phyloP scores from a whole-genome alignment of 1,140 invertebrate genomes.

The Drosophila mauritiana region DNA sequence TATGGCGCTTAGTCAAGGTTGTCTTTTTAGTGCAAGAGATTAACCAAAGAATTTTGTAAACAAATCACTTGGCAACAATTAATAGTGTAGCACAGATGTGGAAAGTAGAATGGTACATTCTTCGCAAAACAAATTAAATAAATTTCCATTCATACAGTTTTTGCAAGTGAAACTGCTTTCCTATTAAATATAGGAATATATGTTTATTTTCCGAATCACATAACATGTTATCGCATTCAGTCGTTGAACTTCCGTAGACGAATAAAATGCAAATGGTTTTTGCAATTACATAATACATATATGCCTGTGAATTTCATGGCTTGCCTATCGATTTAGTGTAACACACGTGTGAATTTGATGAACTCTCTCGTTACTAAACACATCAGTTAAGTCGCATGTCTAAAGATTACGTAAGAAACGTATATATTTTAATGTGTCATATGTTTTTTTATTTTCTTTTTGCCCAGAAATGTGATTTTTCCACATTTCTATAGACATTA shows the following conservation, averaged over 20 bases:
- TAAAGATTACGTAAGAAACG: not conserved
- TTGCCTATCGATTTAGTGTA: slow-evolving; percentile 1
- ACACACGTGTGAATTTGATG: slow-evolving; percentile 21
- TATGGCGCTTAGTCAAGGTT: slow-evolving; percentile 11
- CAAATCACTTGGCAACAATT: not conserved
- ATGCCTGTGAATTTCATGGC: not conserved
- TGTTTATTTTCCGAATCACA: not conserved
- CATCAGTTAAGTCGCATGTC: not conserved
- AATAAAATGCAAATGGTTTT: not conserved
- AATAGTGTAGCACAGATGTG: not conserved
- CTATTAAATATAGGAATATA: too few species aligned
- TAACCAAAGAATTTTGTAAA: slow-evolving; percentile 6
- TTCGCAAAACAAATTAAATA: not conserved
- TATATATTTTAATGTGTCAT: slow-evolving; percentile 11
- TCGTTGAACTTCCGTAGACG: slow-evolving; percentile 13
- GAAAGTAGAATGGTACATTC: not conserved
- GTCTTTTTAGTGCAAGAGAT: not conserved
- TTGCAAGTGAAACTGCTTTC: not conserved
- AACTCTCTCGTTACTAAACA: slow-evolving; percentile 3
- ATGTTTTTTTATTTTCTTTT: not conserved
- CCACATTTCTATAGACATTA: not conserved
- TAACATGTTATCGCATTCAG: slow-evolving; percentile 18
- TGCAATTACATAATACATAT: slow-evolving; percentile 25
- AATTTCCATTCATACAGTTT: not conserved
- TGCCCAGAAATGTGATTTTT: not conserved